Evolutionary conservation across 2,888 invertebrate genomes (phyloP), one percentile per base, ranked within the genome.

Genomic region (Ormyrus nitidulus): DNA sequence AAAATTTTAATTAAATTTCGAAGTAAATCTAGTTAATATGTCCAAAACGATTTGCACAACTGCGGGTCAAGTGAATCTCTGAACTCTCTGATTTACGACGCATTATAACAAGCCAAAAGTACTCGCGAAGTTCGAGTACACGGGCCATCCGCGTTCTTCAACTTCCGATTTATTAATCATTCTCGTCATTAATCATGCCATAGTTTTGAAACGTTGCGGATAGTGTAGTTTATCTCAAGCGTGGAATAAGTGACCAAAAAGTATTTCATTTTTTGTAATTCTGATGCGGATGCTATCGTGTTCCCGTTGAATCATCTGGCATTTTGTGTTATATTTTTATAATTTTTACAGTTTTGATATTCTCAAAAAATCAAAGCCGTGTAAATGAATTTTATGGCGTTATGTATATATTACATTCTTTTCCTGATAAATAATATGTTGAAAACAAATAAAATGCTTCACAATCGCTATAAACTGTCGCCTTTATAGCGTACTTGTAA

Each of bases 131-230:
- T 75, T 53, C 13, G 34, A 4, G 53, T 19, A 11, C 34, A 49
- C 11, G 61, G 11, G 13, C 9, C 54, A 61, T 59, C 34, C 53
- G 44, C 59, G 75, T 13, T 46, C 49, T 68, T 68, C 64, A 64
- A 46, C 46, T 54, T 54, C 5, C 34, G n/a, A 61, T 71, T 71
- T 71, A 71, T 71, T 71, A 71, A 61, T 71, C 71, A 71, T 71
- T 7, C 71, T 61, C 10, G n/a, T 46, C 59, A 61, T 61, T 61
- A 61, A 71, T 71, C 61, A 71, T 8, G n/a, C 8, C 51, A 51
- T 34, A 51, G 59, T 51, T 71, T 71, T 49, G 4, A 58, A 48
- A 11, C 13, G 2, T 9, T 51, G 49, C 19, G 7, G 34, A 2
- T 4, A 34, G 34, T 34, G 10, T 49, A 2, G 9, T 49, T 34